These are phyloP conservation scores for Myotis vivesi DNA, from an alignment of 2,797 vertebrate genomes.

Conservation along the genomic window DNA sequence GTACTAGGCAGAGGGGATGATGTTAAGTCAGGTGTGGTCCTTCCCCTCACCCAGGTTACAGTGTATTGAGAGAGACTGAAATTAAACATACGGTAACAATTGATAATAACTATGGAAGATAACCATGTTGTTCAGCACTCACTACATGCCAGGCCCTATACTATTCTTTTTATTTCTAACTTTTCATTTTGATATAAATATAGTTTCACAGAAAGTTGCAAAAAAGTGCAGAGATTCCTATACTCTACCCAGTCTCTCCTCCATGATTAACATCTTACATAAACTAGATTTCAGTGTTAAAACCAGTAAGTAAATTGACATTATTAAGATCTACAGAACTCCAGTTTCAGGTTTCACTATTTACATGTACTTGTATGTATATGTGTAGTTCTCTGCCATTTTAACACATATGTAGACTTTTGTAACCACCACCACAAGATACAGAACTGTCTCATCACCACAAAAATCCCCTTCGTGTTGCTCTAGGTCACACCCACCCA, in stretches of 20 bases:
- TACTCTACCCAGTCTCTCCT: not conserved
- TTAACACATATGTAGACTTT: not conserved
- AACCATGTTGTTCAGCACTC: not conserved
- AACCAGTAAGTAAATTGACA: not conserved
- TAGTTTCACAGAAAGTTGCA: not conserved
- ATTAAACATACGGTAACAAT: not conserved
- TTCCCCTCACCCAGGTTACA: constrained; percentile 7
- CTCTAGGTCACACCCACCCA: not conserved
- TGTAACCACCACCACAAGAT: not conserved
- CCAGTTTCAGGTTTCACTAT: not conserved
- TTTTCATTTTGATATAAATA: not conserved
- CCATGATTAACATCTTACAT: not conserved
- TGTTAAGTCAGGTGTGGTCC: not conserved
- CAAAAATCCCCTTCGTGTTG: not conserved
- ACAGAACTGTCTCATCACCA: not conserved
- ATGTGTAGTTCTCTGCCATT: not conserved
- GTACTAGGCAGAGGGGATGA: not conserved
- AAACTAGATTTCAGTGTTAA: not conserved
- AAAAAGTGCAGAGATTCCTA: not conserved
- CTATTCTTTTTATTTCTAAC: not conserved
- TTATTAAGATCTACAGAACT: not conserved
- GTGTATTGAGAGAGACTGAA: not conserved
- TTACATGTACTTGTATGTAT: not conserved
- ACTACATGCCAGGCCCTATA: not conserved
- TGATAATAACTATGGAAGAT: not conserved